These are phyloP conservation scores for Meganola albula DNA, from an alignment of 2,888 invertebrate species.

Conservation along the genomic window DNA sequence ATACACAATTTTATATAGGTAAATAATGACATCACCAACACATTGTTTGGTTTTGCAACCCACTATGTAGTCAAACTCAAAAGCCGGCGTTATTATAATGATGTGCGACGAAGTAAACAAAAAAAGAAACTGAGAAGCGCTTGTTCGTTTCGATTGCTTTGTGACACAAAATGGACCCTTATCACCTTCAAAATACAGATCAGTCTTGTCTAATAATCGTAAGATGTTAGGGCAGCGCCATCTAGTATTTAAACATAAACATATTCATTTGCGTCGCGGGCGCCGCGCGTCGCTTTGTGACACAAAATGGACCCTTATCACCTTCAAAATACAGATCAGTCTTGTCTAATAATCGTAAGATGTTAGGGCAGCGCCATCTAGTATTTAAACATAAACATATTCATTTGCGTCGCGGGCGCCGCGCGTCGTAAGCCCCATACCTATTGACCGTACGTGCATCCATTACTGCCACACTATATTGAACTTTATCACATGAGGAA, in stretches of 20 bases:
- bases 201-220: slow-evolving; percentile 6
- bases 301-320: slow-evolving; percentile 8
- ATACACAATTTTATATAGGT: slow-evolving; percentile 9
- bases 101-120: slow-evolving; percentile 9
- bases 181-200: slow-evolving; percentile 7
- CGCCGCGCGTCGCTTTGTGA: slow-evolving; percentile 7
- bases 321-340: slow-evolving; percentile 6
- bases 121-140: slow-evolving; percentile 7
- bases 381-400: slow-evolving; percentile 9
- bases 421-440: slow-evolving; percentile 2
- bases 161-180: slow-evolving; percentile 8
- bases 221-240: slow-evolving; percentile 7
- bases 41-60: slow-evolving; percentile 10
- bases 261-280: slow-evolving; percentile 9
- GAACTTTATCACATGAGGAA: slow-evolving; percentile 8
- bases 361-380: slow-evolving; percentile 7
- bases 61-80: slow-evolving; percentile 9
- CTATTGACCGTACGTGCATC: slow-evolving; percentile 6
- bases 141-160: slow-evolving; percentile 8
- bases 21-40: slow-evolving; percentile 10
- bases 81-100: slow-evolving; percentile 10
- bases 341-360: slow-evolving; percentile 6
- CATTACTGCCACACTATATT: slow-evolving; percentile 6
- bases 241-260: slow-evolving; percentile 8
- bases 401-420: slow-evolving; percentile 9